Evolutionary conservation across 1,140 invertebrate species (phyloP), one percentile per base, ranked within the genome.

Genomic region (Ylistrum balloti): DNA sequence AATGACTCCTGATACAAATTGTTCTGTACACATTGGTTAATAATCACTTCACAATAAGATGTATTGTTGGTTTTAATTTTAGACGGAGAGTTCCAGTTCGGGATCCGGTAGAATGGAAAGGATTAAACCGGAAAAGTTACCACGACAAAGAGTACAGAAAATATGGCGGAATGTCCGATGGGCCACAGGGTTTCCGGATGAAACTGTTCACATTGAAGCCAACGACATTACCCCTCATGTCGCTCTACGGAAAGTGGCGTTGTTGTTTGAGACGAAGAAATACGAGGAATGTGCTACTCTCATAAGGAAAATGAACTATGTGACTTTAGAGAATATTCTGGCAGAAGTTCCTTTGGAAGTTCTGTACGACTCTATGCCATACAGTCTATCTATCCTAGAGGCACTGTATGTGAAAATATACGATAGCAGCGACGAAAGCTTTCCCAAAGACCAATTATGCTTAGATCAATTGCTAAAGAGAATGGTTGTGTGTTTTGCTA

Each of bases 301-400:
- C 33, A 97, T 99, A 74, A 97, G 97, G 33, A 97, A 98, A 87
- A 96, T 98, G 11, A 98, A 98, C 22, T 97, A 97, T 45, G 97
- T 97, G 0, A 98, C 98, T 0, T 96, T 98, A 91, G 97, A 97
- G 89, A 97, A 97, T 10, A 97, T 98, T 22, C 90, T 97, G 22
- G 89, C 94, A 74, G 98, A 99, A 91, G 96, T 99, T 89, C 98
- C 98, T 0, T 97, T 99, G 32, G 98, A 99, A 95, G 96, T 98
- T 92, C 97, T 99, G 92, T 97, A 99, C 33, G 98, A 99, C 93
- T 97, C 98, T 3, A 97, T 99, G 96, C 98, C 98, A 1, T 97
- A 98, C 95, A 98, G 98, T 87, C 97, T 98, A 0, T 97, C 98
- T 91, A 97, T 99, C 56, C 96, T 99, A 86, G 98, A 99, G 95